phyloP scores from a whole-genome alignment of 2,888 invertebrate species.

The Lithosia quadra region DNA sequence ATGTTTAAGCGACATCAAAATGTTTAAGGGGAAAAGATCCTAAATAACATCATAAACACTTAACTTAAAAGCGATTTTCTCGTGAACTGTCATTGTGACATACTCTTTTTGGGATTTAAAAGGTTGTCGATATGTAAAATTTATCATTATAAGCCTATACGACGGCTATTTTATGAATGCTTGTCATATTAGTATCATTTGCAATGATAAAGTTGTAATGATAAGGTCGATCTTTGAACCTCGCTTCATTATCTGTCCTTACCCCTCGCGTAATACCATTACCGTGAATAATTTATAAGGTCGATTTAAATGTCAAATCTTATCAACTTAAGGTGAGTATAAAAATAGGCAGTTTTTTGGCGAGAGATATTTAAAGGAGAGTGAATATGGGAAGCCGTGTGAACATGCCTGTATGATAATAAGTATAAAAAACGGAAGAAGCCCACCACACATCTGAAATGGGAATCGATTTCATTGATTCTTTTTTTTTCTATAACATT shows the following conservation, averaged over 20 bases:
- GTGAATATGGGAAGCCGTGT: too few species aligned
- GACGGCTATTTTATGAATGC: background rate
- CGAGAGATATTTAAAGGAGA: too few species aligned
- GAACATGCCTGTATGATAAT: too few species aligned
- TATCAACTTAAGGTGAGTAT: background rate
- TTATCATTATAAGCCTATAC: conserved; percentile 10
- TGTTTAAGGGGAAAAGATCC: background rate
- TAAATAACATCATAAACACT: background rate
- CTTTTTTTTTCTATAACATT: background rate
- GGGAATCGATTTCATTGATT: too few species aligned
- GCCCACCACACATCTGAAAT: too few species aligned
- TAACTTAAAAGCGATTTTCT: background rate
- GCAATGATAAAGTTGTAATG: conserved; percentile 6
- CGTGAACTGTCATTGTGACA: background rate
- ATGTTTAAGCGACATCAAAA: background rate
- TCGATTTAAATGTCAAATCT: background rate
- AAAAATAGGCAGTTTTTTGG: too few species aligned
- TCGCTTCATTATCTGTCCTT: background rate
- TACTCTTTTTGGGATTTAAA: background rate
- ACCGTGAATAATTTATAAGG: background rate
- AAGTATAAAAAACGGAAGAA: too few species aligned
- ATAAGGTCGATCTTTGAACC: conserved; percentile 16
- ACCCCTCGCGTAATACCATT: background rate
- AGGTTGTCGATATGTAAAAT: background rate
- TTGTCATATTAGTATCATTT: conserved; percentile 13